A percentile compares a stretch with the other conserved stretches of the same genome.
These are phyloP conservation scores for Chamaetylas fuelleborni DNA, from an alignment of 2,113 vertebrate species.

Conservation along the genomic window DNA sequence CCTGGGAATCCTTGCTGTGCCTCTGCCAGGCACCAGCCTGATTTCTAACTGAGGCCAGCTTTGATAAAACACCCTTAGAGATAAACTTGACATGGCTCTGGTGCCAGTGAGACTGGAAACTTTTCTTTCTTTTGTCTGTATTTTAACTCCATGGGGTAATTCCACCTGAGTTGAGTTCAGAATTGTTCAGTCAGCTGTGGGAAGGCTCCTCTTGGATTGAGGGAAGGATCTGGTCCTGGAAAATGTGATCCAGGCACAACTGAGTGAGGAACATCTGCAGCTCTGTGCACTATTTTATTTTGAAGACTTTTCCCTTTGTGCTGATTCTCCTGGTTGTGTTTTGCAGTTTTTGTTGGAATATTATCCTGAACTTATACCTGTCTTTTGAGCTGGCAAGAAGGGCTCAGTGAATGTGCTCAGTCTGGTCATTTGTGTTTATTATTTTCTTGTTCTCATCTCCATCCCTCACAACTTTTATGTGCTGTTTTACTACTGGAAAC, in stretches of 20 bases:
- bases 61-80: background rate
- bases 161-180: background rate
- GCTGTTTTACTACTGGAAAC: slow-evolving; percentile 16
- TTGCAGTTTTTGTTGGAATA: background rate
- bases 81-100: background rate
- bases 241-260: background rate
- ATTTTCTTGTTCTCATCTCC: background rate
- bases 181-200: background rate
- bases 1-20: background rate
- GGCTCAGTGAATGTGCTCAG: background rate
- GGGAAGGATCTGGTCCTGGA: background rate
- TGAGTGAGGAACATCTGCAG: background rate
- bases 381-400: background rate
- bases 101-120: background rate
- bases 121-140: background rate
- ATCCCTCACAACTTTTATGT: background rate
- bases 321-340: background rate
- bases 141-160: background rate
- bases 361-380: background rate
- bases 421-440: background rate
- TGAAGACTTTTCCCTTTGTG: background rate
- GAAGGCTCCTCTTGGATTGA: background rate
- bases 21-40: background rate
- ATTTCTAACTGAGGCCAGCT: background rate
- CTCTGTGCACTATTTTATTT: background rate